Conservation (phyloP, 2,888 invertebrate species). For the Prosopocoilus inquinatus region DNA sequence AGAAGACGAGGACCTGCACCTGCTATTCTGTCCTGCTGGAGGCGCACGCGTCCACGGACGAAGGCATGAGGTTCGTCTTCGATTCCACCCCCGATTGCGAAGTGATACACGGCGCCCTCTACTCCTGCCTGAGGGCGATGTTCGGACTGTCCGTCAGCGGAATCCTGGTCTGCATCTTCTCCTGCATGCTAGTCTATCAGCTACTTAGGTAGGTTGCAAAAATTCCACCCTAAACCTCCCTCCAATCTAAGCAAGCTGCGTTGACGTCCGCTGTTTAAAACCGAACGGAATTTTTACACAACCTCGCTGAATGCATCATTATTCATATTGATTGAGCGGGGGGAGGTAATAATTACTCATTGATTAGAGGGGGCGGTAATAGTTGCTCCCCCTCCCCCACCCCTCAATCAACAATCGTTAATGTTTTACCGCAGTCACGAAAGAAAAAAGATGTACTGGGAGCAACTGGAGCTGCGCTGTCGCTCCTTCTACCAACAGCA, state of each 20-base stretch:
- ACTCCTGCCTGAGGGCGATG: constrained; percentile 83
- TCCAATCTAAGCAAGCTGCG: too few species aligned
- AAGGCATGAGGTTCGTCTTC: constrained; percentile 75
- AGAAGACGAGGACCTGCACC: constrained; percentile 74
- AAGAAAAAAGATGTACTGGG: constrained; percentile 94
- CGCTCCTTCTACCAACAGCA: constrained; percentile 72
- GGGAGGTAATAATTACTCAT: too few species aligned
- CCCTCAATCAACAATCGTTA: too few species aligned
- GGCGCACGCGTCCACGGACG: constrained; percentile 60
- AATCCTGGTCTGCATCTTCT: constrained; percentile 86
- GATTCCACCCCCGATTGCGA: constrained; percentile 85
- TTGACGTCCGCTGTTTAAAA: too few species aligned
- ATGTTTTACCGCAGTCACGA: constrained; percentile 70
- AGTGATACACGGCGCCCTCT: constrained; percentile 86
- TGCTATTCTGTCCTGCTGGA: constrained; percentile 74
- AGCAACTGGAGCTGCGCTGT: constrained; percentile 81
- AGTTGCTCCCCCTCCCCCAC: too few species aligned
- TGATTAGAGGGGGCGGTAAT: too few species aligned
- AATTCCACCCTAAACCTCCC: too few species aligned
- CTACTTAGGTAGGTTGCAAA: constrained; percentile 63
- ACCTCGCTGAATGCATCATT: too few species aligned
- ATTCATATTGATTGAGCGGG: too few species aligned
- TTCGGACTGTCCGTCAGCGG: constrained; percentile 91
- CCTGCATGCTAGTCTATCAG: constrained; percentile 90
- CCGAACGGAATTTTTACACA: too few species aligned